phyloP scores from a whole-genome alignment of 1,140 invertebrate species.

The Drosophila gunungcola region DNA sequence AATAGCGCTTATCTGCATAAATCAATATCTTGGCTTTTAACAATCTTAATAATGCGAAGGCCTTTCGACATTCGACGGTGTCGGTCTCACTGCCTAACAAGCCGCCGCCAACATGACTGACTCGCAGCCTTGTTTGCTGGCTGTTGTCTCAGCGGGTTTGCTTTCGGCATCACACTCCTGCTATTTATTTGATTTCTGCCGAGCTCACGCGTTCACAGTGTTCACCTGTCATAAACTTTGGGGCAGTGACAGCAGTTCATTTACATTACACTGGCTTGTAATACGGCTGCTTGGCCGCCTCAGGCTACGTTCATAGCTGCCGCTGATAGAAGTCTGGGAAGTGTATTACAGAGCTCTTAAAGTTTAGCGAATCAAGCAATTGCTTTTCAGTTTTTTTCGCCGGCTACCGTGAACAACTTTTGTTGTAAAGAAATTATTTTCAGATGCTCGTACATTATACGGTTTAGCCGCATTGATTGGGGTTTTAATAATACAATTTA shows the following conservation, averaged over 20 bases:
- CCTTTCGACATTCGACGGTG: conserved; percentile 28
- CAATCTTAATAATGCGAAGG: conserved; percentile 71
- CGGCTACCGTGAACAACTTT: conserved; percentile 33
- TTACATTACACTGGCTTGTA: conserved; percentile 33
- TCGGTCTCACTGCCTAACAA: background rate
- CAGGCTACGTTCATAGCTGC: background rate
- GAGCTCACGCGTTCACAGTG: background rate
- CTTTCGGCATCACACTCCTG: conserved; percentile 10
- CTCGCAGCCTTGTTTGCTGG: background rate
- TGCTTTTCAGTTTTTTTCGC: conserved; percentile 20
- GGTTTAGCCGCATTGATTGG: conserved; percentile 48
- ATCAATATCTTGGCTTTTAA: conserved; percentile 79
- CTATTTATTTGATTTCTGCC: conserved; percentile 34
- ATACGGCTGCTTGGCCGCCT: background rate
- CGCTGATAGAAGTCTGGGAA: background rate
- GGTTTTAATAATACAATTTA: background rate
- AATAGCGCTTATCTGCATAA: conserved; percentile 79
- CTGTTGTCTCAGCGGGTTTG: conserved; percentile 18
- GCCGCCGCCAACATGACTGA: conserved; percentile 5
- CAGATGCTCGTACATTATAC: conserved; percentile 43
- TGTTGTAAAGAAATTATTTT: conserved; percentile 44
- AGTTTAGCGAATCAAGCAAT: conserved; percentile 33
- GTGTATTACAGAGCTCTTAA: conserved; percentile 12
- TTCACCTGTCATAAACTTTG: conserved; percentile 45
- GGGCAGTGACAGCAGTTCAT: conserved; percentile 47